phyloP scores from a whole-genome alignment of 1,140 invertebrate genomes.

The Ostrea denselamellosa region DNA sequence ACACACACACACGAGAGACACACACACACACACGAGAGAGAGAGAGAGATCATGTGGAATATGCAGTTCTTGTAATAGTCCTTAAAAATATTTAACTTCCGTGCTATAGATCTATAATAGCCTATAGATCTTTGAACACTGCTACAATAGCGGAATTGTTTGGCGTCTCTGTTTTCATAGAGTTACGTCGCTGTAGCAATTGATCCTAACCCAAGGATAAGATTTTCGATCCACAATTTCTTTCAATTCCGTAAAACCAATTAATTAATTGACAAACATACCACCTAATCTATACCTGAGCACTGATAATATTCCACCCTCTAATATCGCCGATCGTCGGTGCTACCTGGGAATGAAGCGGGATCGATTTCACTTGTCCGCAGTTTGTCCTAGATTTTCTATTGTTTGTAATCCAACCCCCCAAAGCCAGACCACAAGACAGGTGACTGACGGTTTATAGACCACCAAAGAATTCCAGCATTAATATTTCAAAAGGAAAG shows the following conservation, averaged over 20 bases:
- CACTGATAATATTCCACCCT: background rate
- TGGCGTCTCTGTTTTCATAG: no score
- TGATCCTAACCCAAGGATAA: background rate
- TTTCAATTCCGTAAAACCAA: background rate
- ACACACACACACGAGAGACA: no score
- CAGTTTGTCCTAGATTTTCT: background rate
- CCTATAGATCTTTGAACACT: no score
- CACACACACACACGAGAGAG: no score
- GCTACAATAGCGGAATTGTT: no score
- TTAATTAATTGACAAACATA: constrained; percentile 2
- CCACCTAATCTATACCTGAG: background rate
- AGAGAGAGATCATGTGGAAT: no score
- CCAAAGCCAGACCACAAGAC: background rate
- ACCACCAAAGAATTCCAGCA: background rate
- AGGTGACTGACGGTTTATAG: background rate
- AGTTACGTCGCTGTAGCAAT: background rate
- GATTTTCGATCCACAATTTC: background rate
- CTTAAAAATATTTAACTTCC: no score
- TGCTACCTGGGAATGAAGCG: background rate
- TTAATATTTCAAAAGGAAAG: background rate
- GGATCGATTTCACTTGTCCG: background rate
- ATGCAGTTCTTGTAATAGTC: no score
- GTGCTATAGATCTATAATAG: no score
- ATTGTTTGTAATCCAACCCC: background rate
- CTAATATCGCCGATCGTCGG: background rate